Base-by-base conservation (phyloP, 2,797 vertebrate species). In the Tamandua tetradactyla region DNA sequence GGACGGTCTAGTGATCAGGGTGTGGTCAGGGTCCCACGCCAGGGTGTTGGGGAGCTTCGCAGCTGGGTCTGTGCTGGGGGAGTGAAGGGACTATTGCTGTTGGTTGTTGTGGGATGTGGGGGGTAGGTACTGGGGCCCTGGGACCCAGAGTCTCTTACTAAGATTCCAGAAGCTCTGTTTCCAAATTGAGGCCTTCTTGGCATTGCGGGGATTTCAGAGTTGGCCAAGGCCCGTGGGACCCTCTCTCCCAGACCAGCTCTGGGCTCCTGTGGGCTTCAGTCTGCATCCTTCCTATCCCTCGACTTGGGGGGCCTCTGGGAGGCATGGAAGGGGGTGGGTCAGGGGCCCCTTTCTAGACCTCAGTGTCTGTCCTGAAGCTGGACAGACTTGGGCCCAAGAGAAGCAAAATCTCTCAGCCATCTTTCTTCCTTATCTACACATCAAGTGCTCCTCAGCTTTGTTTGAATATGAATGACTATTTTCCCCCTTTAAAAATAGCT, bases 191-290 rank as follows among this genome's bases (percentile, higher is more conserved):
- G 49, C 86, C 80, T 18, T 3, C 59, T 35, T 91, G 79, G 49
- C 49, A n/a, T 30, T 2, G 35, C 62, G 44, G 72, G 91, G 57
- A 85, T 82, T 89, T 79, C 87, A 76, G 55, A 55, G n/a, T 64
- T 14, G 27, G 68, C 10, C 0, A 0, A 2, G 27, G 42, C 32
- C 82, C 5, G 30, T n/a, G 7, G 59, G 57, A 20, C 49, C 27
- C 7, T 49, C 55, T 76, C 4, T 27, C 40, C 52, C 52, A 68
- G 32, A 57, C 42, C 1, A 66, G 44, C 52, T 49, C 35, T 30
- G 55, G 55, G 62, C 9, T n/a, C 27, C 52, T 30, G 1, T 3
- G 30, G 35, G 0, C 12, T 27, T 55, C 2, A 0, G 27, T 23
- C 57, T 47, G 11, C 32, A 0, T 18, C 57, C 37, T 93, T 22